Conservation (phyloP, 2,797 vertebrate species). For the Mormyrus hasselquistii region DNA sequence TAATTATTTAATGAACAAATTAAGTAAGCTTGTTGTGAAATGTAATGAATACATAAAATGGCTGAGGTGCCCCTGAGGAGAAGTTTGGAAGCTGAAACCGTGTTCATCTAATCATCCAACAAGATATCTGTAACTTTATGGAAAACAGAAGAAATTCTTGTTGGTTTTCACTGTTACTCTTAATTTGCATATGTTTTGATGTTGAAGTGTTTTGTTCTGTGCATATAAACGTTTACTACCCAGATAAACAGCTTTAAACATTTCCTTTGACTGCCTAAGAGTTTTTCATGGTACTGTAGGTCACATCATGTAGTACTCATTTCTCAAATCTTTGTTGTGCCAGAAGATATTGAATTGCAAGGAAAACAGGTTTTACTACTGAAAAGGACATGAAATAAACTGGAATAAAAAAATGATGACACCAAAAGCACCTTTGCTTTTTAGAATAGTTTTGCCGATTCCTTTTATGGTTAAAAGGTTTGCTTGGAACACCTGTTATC, state of each 20-base stretch:
- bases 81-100: background rate
- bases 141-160: background rate
- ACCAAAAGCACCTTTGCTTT: background rate
- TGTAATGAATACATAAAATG: background rate
- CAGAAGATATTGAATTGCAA: background rate
- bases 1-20: background rate
- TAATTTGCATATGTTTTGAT: background rate
- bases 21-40: background rate
- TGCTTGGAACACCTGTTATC: background rate
- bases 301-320: background rate
- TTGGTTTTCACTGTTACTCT: background rate
- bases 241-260: background rate
- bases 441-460: background rate
- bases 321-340: background rate
- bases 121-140: background rate
- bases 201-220: background rate
- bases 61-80: background rate
- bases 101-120: background rate
- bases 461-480: background rate
- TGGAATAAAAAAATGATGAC: background rate
- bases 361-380: background rate
- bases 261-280: background rate
- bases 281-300: background rate
- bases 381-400: background rate
- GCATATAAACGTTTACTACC: background rate